phyloP scores from a whole-genome alignment of 2,888 invertebrate species.

The Ptychoptera contaminata region DNA sequence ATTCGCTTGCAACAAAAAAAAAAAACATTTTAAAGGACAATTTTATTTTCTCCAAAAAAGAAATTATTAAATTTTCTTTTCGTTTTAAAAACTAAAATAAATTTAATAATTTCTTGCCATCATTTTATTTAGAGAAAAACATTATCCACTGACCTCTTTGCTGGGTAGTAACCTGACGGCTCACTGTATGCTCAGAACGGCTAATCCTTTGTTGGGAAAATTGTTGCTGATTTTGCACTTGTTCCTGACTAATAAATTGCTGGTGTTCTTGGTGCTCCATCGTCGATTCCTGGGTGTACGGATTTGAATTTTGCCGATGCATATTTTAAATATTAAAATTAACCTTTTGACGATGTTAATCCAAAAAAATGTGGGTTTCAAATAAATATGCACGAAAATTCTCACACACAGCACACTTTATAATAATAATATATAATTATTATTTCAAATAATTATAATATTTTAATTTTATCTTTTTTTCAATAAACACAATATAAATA shows the following conservation, averaged over 20 bases:
- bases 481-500: conserved; percentile 8
- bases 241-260: conserved; percentile 25
- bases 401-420: conserved; percentile 15
- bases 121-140: no score
- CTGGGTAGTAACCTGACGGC: conserved; percentile 57
- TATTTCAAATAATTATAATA: not conserved
- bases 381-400: conserved; percentile 4
- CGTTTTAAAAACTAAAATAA: no score
- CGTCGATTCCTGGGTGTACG: conserved; percentile 30
- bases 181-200: conserved; percentile 63
- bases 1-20: no score
- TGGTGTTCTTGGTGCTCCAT: conserved; percentile 39
- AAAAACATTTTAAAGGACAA: no score
- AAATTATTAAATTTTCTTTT: no score
- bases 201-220: conserved; percentile 41
- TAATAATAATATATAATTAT: not conserved
- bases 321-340: not conserved
- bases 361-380: not conserved
- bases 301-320: conserved; percentile 42
- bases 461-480: conserved; percentile 4
- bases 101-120: no score
- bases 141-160: conserved; percentile 48
- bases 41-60: no score
- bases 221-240: conserved; percentile 32
- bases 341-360: not conserved